These are phyloP conservation scores for Tineola bisselliella DNA, from an alignment of 2,888 invertebrate species.

Conservation along the genomic window DNA sequence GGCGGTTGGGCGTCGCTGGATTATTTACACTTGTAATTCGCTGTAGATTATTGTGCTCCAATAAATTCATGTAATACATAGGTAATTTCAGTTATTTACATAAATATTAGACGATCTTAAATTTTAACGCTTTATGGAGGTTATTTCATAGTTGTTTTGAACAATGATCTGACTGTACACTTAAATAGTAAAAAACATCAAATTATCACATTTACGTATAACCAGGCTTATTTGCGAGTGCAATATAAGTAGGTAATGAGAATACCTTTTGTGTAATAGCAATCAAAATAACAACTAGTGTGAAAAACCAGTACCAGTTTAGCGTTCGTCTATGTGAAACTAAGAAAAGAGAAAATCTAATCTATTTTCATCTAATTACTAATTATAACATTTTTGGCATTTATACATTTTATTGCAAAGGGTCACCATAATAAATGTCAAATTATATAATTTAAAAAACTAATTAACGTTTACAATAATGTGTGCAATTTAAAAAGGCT, in stretches of 20 bases:
- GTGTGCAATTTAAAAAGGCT: slow-evolving; percentile 39
- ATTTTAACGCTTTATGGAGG: slow-evolving; percentile 5
- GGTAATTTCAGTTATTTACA: neutral
- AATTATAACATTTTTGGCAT: neutral
- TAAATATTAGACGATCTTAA: neutral
- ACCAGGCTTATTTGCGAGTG: slow-evolving; percentile 8
- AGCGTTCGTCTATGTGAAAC: neutral
- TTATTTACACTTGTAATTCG: slow-evolving; percentile 69
- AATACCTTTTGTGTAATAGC: neutral
- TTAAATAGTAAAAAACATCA: slow-evolving; percentile 8
- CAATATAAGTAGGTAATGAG: slow-evolving; percentile 11
- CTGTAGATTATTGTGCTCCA: slow-evolving; percentile 35
- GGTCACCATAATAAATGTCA: neutral
- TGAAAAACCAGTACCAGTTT: neutral
- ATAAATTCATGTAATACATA: slow-evolving; percentile 7
- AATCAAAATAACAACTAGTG: neutral
- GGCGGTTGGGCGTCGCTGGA: slow-evolving; percentile 61
- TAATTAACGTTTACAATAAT: neutral
- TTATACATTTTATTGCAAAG: neutral
- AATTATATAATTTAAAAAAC: neutral
- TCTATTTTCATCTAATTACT: neutral
- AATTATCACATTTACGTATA: slow-evolving; percentile 11
- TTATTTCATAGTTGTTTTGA: slow-evolving; percentile 8
- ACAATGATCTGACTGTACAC: slow-evolving; percentile 10
- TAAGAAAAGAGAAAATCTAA: neutral